Evolutionary conservation across 2,797 vertebrate genomes (phyloP).

Genomic region (Microchirus variegatus): DNA sequence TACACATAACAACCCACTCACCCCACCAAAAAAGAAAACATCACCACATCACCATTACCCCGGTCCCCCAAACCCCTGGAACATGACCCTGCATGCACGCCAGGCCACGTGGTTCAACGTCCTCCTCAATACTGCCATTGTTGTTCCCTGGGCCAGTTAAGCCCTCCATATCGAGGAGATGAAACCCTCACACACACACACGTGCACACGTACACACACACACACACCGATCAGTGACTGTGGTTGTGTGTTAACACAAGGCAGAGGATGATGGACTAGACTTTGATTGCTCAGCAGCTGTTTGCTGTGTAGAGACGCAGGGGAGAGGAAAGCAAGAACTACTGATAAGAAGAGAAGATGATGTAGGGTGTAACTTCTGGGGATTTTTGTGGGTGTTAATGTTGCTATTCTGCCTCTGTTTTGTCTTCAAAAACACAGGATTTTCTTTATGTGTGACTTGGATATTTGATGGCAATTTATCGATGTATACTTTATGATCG

Average conservation of each 20-base stretch:
- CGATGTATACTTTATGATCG: too few relatives aligned
- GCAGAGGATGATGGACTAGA: conserved; percentile 61
- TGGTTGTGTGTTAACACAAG: conserved; percentile 51
- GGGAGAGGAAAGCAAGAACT: conserved; percentile 7
- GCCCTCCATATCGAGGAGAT: conserved; percentile 59
- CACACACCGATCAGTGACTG: conserved; percentile 25
- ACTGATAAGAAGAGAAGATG: neutral
- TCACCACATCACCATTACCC: conserved; percentile 69
- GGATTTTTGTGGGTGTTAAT: too few relatives aligned
- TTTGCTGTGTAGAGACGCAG: conserved; percentile 38
- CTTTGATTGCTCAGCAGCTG: conserved; percentile 65
- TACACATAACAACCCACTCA: conserved; percentile 63
- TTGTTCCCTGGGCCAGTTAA: conserved; percentile 57
- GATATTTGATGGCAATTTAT: too few relatives aligned
- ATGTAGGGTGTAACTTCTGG: neutral
- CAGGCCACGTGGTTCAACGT: conserved; percentile 66
- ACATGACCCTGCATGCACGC: conserved; percentile 68
- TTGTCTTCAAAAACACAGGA: too few relatives aligned
- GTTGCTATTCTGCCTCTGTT: too few relatives aligned
- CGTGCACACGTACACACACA: conserved; percentile 31
- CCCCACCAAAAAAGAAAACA: conserved; percentile 48
- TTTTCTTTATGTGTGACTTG: too few relatives aligned
- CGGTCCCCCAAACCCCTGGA: conserved; percentile 38
- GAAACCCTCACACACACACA: conserved; percentile 36
- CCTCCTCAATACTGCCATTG: conserved; percentile 75